Evolutionary conservation across 2,797 vertebrate species (phyloP), one percentile per base, ranked within the genome.

Genomic region (Erithacus rubecula): DNA sequence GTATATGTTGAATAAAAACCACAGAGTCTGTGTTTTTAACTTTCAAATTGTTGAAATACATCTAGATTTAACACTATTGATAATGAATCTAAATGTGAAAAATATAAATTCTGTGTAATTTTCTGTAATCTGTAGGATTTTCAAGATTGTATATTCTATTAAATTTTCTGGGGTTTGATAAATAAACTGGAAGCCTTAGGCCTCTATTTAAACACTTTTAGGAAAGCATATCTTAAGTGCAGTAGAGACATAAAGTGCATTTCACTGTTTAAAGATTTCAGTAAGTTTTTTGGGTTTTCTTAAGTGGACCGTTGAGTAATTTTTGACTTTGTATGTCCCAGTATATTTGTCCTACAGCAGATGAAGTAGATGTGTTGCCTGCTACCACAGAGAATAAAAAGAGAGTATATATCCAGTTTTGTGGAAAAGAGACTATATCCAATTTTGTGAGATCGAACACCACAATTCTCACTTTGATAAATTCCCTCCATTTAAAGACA

Each of bases 261-360:
- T 96, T 91, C 36, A 53, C 32, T 55, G 19, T 23, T 47, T 59
- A 77, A 85, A 68, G 5, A 26, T 58, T 72, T 23, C 59, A 89
- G 53, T 87, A 91, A 91, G 41, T 11, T 46, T 77, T 23, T 68
- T 87, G 3, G 3, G 4, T 1, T 16, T 46, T 92, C 81, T 92
- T 27, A 82, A 82, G 53, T 81, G 55, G 58, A 46, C 47, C 21
- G 80, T 47, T 68, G 62, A 16, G 21, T 91, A 89, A 81, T 92
- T 96, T 97, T 97, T 97, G 89, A 83, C 91, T 91, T 96, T 90
- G 46, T 95, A 91, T 95, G 84, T 96, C 89, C 91, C 59, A 85
- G 96, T 97, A 98, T 97, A 96, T 96, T 97, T 97, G 94, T 94
- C 75, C 58, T 80, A 87, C 91, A 93, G 95, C 91, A 98, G 96